phyloP scores from a whole-genome alignment of 2,888 invertebrate genomes.

The Drosophila cognata region DNA sequence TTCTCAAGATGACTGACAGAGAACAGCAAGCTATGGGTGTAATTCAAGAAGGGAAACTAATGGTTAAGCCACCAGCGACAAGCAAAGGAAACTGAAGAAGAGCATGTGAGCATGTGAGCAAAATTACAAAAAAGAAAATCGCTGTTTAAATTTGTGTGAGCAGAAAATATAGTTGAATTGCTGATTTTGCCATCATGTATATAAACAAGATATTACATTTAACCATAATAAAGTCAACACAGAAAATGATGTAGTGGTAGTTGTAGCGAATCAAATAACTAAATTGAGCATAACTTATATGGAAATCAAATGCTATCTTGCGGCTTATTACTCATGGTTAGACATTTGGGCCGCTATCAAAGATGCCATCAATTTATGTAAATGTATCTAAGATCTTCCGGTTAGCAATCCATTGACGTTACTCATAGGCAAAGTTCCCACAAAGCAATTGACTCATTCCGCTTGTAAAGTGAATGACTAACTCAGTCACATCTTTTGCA shows the following conservation, averaged over 20 bases:
- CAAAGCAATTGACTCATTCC: slow-evolving; percentile 41
- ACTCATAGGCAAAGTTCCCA: slow-evolving; percentile 52
- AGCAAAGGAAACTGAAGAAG: slow-evolving; percentile 54
- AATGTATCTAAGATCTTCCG: slow-evolving; percentile 33
- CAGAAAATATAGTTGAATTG: no score
- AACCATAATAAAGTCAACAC: background rate
- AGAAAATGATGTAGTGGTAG: background rate
- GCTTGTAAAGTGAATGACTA: slow-evolving; percentile 49
- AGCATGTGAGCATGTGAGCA: slow-evolving; percentile 11
- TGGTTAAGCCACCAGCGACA: slow-evolving; percentile 49
- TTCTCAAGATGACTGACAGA: slow-evolving; percentile 32
- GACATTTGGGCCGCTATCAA: background rate
- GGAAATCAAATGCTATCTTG: background rate
- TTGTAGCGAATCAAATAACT: background rate
- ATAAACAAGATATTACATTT: background rate
- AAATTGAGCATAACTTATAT: background rate
- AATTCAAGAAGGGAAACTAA: slow-evolving; percentile 24
- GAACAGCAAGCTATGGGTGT: slow-evolving; percentile 3
- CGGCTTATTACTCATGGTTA: slow-evolving; percentile 22
- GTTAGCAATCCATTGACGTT: slow-evolving; percentile 40
- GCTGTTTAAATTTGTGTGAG: background rate
- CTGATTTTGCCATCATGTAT: background rate
- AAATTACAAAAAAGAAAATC: slow-evolving; percentile 11
- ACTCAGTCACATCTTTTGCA: slow-evolving; percentile 45
- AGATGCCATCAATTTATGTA: slow-evolving; percentile 5